A percentile compares a stretch with the other conserved stretches of the same genome.
These are phyloP conservation scores for Dryas iulia DNA, from an alignment of 1,140 invertebrate genomes.

Conservation along the genomic window DNA sequence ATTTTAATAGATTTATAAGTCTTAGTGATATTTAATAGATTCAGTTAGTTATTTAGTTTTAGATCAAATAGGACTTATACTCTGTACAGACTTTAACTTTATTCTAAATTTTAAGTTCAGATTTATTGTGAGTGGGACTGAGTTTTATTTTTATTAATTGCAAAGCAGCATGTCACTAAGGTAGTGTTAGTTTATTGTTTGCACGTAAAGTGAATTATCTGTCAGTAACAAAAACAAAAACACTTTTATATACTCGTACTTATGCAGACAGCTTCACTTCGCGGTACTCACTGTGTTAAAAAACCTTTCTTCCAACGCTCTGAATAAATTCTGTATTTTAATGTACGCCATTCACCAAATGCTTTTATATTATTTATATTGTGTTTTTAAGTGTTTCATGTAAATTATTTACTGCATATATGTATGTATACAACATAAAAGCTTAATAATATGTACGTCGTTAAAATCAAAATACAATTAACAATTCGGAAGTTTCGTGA, in stretches of 20 bases:
- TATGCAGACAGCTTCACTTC: constrained; percentile 1
- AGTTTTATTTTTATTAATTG: constrained; percentile 52
- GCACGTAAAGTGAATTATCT: constrained; percentile 46
- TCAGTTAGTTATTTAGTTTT: constrained; percentile 59
- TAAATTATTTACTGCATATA: not conserved
- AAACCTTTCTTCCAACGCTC: not conserved
- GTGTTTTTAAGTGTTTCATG: not conserved
- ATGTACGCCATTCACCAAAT: constrained; percentile 1
- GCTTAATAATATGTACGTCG: too few species aligned
- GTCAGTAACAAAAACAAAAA: constrained; percentile 11
- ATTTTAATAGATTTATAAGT: constrained; percentile 52
- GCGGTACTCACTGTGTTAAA: not conserved
- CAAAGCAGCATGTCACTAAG: constrained; percentile 64
- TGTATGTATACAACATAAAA: not conserved
- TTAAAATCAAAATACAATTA: too few species aligned
- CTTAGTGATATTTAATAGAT: constrained; percentile 47
- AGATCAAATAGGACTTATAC: constrained; percentile 54
- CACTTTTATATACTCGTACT: not conserved
- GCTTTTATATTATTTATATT: not conserved
- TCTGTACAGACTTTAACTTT: constrained; percentile 57
- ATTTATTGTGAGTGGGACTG: constrained; percentile 25
- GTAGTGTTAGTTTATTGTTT: constrained; percentile 58
- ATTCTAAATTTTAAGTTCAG: constrained; percentile 30
- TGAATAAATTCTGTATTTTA: not conserved
- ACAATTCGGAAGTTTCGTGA: too few species aligned